Evolutionary conservation across 2,113 vertebrate genomes (phyloP).

Genomic region (Vulpes vulpes): DNA sequence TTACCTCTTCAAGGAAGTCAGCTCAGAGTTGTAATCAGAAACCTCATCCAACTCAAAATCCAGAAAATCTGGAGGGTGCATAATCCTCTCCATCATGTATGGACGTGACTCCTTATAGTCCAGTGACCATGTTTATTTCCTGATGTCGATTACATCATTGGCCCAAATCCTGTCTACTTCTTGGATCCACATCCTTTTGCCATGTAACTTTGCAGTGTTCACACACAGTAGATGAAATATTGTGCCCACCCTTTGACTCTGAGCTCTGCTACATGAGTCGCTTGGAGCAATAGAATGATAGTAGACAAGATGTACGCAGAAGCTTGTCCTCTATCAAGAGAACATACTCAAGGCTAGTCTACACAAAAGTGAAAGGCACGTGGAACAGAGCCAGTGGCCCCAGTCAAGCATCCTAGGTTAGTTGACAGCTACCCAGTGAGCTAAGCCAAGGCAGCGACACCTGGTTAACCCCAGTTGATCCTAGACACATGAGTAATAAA

Average conservation of each 20-base stretch:
- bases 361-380: neutral
- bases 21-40: neutral
- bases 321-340: neutral
- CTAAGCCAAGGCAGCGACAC: slow-evolving; percentile 32
- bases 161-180: neutral
- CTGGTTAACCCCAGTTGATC: slow-evolving; percentile 7
- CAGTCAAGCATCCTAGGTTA: slow-evolving; percentile 1
- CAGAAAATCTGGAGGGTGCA: neutral
- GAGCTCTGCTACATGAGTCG: neutral
- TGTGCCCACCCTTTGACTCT: neutral
- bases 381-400: neutral
- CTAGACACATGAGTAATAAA: slow-evolving; percentile 36
- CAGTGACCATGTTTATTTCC: neutral
- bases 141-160: neutral
- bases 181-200: neutral
- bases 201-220: neutral
- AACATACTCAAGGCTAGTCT: neutral
- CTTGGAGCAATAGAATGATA: neutral
- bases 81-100: neutral
- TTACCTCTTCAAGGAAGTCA: neutral
- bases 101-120: neutral
- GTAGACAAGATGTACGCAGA: neutral
- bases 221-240: neutral
- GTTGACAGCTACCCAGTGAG: slow-evolving; percentile 35
- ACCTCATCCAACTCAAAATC: neutral